Base-by-base conservation (phyloP, 2,113 vertebrate genomes). In the Catharus minimus region DNA sequence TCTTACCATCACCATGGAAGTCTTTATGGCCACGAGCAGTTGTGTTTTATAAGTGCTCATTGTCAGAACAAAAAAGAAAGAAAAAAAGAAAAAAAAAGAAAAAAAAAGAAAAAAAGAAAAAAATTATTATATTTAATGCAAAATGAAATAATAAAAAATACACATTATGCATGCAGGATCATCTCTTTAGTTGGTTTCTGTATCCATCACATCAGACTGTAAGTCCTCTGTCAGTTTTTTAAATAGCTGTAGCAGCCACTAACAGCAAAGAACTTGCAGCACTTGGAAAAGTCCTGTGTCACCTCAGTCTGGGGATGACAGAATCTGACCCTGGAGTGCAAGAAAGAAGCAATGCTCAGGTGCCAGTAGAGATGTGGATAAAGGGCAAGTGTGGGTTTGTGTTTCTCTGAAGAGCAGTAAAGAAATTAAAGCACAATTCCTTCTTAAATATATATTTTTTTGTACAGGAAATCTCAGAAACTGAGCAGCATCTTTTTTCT, bases 41-140 rank as follows among this genome's bases (percentile, higher is more conserved):
- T 6, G 4, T 64, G 43, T 55, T 81, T 71, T 57, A 0, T 30
- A 11, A 61, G 32, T 64, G 41, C 67, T 49, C 81, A 21, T 44
- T 81, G 55, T 17, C 50, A 61, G 66, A 89, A 36, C 30, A 71
- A 62, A 38, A 38, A 38, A 38, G 11, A 38, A 38, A 11, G 11
- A 38, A 38, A 38, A 38, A 38, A 38, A 38, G 38, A 38, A 3
- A 36, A 39, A 56, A 15, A 22, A 47, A 20, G 8, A 10, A 19
- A 19, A 19, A 2, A 2, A 7, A 16, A 13, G 10, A 16, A 19
- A 20, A 2, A 2, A 7, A 16, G 9, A n/a, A 43, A 7, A 3
- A 47, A n/a, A 44, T 1, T 5, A 32, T 55, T n/a, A 1, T 38
- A 32, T 65, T 79, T 52, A 68, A 53, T 62, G 28, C 6, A n/a